Evolutionary conservation across 2,888 invertebrate species (phyloP), one percentile per base, ranked within the genome.

Genomic region (Drosophila stalkeri): DNA sequence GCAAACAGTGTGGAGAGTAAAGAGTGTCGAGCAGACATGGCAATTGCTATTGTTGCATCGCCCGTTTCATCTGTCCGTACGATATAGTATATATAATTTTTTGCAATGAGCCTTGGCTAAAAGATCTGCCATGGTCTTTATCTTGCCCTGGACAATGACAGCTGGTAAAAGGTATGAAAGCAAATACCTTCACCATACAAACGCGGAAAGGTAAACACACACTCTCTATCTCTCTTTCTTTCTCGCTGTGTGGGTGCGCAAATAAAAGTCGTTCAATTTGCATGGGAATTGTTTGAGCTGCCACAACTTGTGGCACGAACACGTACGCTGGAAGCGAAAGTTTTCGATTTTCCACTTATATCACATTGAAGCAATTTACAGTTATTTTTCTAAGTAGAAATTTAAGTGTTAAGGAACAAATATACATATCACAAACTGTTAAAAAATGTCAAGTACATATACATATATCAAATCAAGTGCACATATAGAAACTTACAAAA

Each of bases 11-110:
- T 2, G 16, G n/a, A n/a, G 9, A 27, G 27, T 8, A 27, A 27
- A 5, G 12, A 18, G 12, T 18, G 12, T 12, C 3, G 3, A 18
- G 20, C 37, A 52, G 20, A 64, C 67, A 68, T 39, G 41, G 68
- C 64, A 37, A 47, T 46, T 57, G 56, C 63, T 35, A 52, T 70
- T 64, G 77, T 61, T 77, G 64, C 61, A 77, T 37, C 39, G 39
- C 8, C 46, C 56, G 39, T 39, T 31, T 43, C 16, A 27, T 14
- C 16, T 18, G 54, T 49, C 35, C 11, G 23, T 3, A 23, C 23
- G 23, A 23, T 23, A 3, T 23, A 3, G 23, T 23, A 23, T 23
- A 23, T 23, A 23, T 3, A 0, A 3, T 23, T 23, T 23, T 49
- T 49, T 63, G 54, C 47, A 57, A 51, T 59, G 47, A 47, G 56